Percentiles rank a stretch among this genome's conserved stretches.
Conservation (phyloP, 2,797 vertebrate genomes). For the Epinephelus coioides region DNA sequence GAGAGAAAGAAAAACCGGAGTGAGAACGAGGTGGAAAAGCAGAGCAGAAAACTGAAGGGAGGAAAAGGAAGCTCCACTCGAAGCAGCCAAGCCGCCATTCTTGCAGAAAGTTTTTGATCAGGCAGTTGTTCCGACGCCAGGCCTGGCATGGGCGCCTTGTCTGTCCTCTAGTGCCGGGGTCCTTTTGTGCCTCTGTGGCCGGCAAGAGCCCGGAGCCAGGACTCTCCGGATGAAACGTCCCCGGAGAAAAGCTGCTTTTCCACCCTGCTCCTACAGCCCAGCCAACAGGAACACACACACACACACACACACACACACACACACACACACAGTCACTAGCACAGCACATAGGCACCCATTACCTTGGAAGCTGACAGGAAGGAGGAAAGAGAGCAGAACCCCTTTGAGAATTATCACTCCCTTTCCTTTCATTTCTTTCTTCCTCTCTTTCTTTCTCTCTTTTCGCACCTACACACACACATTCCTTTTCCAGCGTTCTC, state of each 20-base stretch:
- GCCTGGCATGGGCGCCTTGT: conserved; percentile 71
- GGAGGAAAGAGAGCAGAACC: conserved; percentile 71
- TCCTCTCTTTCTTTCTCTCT: conserved; percentile 30
- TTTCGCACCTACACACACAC: conserved; percentile 24
- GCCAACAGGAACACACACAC: conserved; percentile 68
- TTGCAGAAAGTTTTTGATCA: conserved; percentile 67
- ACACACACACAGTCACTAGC: conserved; percentile 36
- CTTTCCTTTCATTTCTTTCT: conserved; percentile 55
- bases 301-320: conserved; percentile 34
- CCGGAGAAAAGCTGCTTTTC: conserved; percentile 77
- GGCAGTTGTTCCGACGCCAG: conserved; percentile 74
- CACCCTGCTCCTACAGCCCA: conserved; percentile 53
- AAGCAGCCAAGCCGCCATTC: conserved; percentile 60
- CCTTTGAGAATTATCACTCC: conserved; percentile 78
- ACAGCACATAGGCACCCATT: conserved; percentile 69
- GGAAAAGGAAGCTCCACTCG: conserved; percentile 50
- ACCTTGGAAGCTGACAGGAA: conserved; percentile 75
- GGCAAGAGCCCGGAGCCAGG: conserved; percentile 65
- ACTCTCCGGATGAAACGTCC: conserved; percentile 77
- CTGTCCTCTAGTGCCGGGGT: conserved; percentile 60
- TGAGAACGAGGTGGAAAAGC: conserved; percentile 53
- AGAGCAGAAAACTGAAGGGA: conserved; percentile 55
- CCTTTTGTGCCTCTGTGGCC: conserved; percentile 72
- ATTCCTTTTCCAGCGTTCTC: conserved; percentile 62
- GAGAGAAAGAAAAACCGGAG: conserved; percentile 34